These are phyloP conservation scores for Asbolus verrucosus DNA, from an alignment of 1,140 invertebrate species.

Conservation along the genomic window DNA sequence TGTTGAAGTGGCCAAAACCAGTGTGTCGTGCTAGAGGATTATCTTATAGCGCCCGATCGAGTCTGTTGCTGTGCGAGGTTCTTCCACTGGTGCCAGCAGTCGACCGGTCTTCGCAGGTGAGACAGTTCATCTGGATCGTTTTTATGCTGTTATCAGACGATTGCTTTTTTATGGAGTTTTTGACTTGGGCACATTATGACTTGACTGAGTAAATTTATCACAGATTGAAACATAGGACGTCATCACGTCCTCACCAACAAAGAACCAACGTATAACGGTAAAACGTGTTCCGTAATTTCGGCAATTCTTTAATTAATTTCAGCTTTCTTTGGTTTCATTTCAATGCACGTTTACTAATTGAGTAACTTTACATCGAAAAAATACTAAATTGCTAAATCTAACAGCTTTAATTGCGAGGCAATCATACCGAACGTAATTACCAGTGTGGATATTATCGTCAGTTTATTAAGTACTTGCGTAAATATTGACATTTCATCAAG, in stretches of 20 bases:
- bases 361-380: neutral
- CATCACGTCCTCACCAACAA: conserved; percentile 8
- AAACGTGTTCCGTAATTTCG: conserved; percentile 24
- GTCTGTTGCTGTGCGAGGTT: conserved; percentile 34
- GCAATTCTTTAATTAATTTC: conserved; percentile 10
- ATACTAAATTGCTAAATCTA: conserved; percentile 3
- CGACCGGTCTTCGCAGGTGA: conserved; percentile 52
- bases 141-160: conserved; percentile 51
- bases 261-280: conserved; percentile 42
- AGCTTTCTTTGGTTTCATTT: conserved; percentile 9
- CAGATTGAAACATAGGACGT: conserved; percentile 1
- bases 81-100: conserved; percentile 31
- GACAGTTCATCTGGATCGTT: conserved; percentile 43
- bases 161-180: conserved; percentile 26
- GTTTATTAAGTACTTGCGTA: too few relatives aligned
- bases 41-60: neutral
- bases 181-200: neutral
- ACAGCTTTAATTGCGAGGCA: too few relatives aligned
- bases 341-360: conserved; percentile 19
- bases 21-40: conserved; percentile 10
- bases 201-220: neutral
- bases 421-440: too few relatives aligned
- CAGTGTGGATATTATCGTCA: too few relatives aligned
- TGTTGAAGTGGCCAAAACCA: too few relatives aligned
- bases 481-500: too few relatives aligned